Evolutionary conservation across 2,888 invertebrate genomes (phyloP), one percentile per base, ranked within the genome.

Genomic region (Punctoribates punctum): DNA sequence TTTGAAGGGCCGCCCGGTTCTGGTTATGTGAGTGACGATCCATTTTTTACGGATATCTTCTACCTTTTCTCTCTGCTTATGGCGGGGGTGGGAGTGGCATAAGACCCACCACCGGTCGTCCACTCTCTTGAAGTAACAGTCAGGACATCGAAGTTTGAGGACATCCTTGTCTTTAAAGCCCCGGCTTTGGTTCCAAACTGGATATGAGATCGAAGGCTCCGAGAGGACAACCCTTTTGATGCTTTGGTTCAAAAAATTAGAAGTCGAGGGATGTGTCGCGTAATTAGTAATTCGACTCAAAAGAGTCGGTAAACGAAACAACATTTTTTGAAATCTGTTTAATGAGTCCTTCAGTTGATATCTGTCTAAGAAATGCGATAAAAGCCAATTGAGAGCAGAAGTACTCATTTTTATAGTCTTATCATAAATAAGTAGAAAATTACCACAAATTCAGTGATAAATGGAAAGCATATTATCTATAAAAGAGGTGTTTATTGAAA

Each of bases 31-130:
- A 0, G 91, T 89, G 77, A 93, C 82, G 77, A 91, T 89, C 89
- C 90, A 91, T 23, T 89, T 89, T 80, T 90, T 90, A 79, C 88
- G 87, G 15, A 88, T 89, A 79, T 88, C 87, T 77, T 88, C 87
- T 77, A 88, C 87, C 86, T 89, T 89, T 20, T 88, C 85, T 88
- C 90, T 90, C 84, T 93, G 93, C 82, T 94, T 94, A 82, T 94
- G 94, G 51, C 93, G 87, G 27, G 89, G 90, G 82, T 88, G 88
- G 38, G 89, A 89, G 75, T 89, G 89, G 81, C 94, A 94, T 79
- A 91, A 88, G 60, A 91, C 88, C 83, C 88, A 90, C 80, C 88
- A 82, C 77, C 91, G 87, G 80, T 90, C 88, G 80, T 91, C 86
- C 76, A 90, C 85, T 62, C 87, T 85, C 15, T 91, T 89, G 81